These are phyloP conservation scores for Eubucco bourcierii DNA, from an alignment of 2,113 vertebrate species.

Conservation along the genomic window DNA sequence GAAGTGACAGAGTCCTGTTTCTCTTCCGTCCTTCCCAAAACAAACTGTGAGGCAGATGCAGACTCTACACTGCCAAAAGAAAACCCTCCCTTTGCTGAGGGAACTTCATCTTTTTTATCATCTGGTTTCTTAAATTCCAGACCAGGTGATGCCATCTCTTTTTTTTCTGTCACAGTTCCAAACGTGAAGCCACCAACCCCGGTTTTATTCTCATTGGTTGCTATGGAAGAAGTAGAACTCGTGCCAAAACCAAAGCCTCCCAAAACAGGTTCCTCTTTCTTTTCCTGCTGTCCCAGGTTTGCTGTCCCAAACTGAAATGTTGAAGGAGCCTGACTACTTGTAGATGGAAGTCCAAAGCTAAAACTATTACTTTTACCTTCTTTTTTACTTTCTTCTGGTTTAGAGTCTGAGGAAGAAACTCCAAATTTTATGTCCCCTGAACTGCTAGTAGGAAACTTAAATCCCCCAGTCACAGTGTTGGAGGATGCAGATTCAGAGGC, in stretches of 20 bases:
- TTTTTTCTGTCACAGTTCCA: slow-evolving; percentile 76
- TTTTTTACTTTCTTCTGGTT: slow-evolving; percentile 79
- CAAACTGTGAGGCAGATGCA: slow-evolving; percentile 71
- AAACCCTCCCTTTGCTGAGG: slow-evolving; percentile 70
- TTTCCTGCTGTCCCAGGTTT: slow-evolving; percentile 74
- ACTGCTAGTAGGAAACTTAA: slow-evolving; percentile 72
- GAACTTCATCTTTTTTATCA: slow-evolving; percentile 72
- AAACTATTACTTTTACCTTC: slow-evolving; percentile 76
- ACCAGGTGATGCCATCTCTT: slow-evolving; percentile 61
- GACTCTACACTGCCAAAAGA: slow-evolving; percentile 56
- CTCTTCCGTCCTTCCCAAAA: slow-evolving; percentile 87
- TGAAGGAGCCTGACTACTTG: slow-evolving; percentile 61
- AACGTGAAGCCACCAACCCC: slow-evolving; percentile 69
- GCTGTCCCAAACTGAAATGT: slow-evolving; percentile 75
- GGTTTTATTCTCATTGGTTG: slow-evolving; percentile 77
- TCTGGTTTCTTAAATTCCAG: slow-evolving; percentile 79
- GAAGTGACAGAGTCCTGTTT: slow-evolving; percentile 79
- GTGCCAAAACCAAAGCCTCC: slow-evolving; percentile 81
- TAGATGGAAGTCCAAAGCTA: slow-evolving; percentile 79
- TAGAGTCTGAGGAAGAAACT: slow-evolving; percentile 69
- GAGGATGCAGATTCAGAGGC: slow-evolving; percentile 68
- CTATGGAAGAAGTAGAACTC: slow-evolving; percentile 52
- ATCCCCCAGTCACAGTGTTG: slow-evolving; percentile 61
- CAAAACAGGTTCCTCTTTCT: slow-evolving; percentile 73
- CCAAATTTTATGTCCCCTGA: slow-evolving; percentile 78